These are phyloP conservation scores for Andrena marginata DNA, from an alignment of 2,888 invertebrate species.

Conservation along the genomic window DNA sequence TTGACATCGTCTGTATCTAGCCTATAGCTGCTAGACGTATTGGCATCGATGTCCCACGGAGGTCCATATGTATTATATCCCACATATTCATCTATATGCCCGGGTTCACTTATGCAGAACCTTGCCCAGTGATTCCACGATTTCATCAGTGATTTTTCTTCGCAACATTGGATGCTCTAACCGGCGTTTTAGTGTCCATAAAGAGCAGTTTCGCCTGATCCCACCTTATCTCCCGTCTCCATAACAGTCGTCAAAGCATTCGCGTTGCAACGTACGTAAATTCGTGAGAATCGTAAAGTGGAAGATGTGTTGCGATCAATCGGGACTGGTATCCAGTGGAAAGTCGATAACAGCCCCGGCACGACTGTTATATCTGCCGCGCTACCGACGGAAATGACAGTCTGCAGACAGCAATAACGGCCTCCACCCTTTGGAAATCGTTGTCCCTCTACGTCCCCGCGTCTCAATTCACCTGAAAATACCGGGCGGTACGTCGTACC, in stretches of 20 bases:
- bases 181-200: not conserved
- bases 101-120: too few species aligned
- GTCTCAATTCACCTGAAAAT: conserved; percentile 44
- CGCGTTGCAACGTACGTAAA: not conserved
- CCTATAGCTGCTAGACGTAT: too few species aligned
- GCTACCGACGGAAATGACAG: conserved; percentile 62
- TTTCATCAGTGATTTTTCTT: not conserved
- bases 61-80: too few species aligned
- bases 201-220: conserved; percentile 4
- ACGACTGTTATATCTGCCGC: conserved; percentile 46
- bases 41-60: too few species aligned
- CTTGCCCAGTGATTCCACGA: not conserved
- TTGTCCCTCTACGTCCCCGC: not conserved
- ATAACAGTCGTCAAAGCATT: conserved; percentile 9
- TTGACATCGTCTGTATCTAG: too few species aligned
- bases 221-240: conserved; percentile 12
- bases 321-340: conserved; percentile 43
- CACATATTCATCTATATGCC: too few species aligned
- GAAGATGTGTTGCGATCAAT: conserved; percentile 52
- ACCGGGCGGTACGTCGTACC: conserved; percentile 29
- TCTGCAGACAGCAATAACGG: conserved; percentile 64
- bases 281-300: conserved; percentile 25
- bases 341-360: conserved; percentile 57
- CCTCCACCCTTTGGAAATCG: conserved; percentile 38
- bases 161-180: not conserved